Conservation (phyloP, 2,113 vertebrate genomes). For the Procavia capensis region DNA sequence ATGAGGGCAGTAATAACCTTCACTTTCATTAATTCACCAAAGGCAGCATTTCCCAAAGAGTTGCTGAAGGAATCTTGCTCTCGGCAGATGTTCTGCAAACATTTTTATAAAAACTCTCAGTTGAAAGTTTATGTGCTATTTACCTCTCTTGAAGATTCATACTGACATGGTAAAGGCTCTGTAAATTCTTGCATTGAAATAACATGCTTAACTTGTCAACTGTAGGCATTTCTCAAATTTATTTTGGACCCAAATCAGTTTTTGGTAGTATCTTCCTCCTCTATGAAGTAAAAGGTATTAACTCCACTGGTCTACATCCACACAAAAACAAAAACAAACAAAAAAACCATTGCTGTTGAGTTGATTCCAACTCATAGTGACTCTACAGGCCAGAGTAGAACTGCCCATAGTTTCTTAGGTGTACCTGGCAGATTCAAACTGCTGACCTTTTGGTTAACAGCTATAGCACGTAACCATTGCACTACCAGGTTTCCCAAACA, state of each 20-base stretch:
- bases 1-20: background rate
- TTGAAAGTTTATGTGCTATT: background rate
- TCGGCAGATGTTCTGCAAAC: background rate
- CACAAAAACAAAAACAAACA: background rate
- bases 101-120: background rate
- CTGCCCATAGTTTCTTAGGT: no score
- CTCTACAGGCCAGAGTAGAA: no score
- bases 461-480: no score
- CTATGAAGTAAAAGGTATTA: background rate
- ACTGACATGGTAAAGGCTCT: background rate
- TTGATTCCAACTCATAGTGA: no score
- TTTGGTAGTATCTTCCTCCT: background rate
- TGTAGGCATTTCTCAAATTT: background rate
- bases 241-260: background rate
- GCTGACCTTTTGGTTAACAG: no score
- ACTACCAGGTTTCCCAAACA: no score
- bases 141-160: background rate
- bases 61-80: background rate
- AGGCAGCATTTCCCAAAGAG: background rate
- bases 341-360: no score
- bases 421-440: no score
- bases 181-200: background rate
- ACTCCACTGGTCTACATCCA: background rate
- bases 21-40: accelerated
- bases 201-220: background rate